phyloP scores from a whole-genome alignment of 2,797 vertebrate genomes.

The Heterohyrax brucei region DNA sequence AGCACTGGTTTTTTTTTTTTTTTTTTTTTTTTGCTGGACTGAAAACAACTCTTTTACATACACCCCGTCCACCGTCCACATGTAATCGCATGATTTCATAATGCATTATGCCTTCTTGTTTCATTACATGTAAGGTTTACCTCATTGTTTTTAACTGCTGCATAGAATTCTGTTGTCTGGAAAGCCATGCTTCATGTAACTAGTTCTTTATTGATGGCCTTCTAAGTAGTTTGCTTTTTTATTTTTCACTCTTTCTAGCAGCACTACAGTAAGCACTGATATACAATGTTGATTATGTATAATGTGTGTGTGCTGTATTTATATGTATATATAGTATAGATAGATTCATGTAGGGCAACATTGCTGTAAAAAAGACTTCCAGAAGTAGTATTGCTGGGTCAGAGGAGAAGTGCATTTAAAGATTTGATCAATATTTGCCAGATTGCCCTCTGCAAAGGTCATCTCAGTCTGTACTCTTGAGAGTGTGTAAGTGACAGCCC shows the following conservation, averaged over 20 bases:
- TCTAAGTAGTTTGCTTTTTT: not conserved
- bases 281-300: rapidly evolving
- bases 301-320: rapidly evolving
- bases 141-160: not conserved
- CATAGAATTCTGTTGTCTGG: rapidly evolving
- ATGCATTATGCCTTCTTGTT: rapidly evolving
- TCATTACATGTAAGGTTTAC: no score
- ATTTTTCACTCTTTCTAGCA: not conserved
- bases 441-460: not conserved
- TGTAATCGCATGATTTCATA: not conserved
- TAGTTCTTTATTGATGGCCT: rapidly evolving
- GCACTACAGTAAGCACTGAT: rapidly evolving
- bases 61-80: rapidly evolving
- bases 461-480: rapidly evolving
- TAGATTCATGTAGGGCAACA: rapidly evolving
- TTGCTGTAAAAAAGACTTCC: rapidly evolving
- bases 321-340: no score
- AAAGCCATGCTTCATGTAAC: rapidly evolving
- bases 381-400: not conserved
- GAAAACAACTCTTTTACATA: not conserved
- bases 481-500: rapidly evolving
- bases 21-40: no score
- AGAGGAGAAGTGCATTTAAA: rapidly evolving
- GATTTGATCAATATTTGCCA: rapidly evolving
- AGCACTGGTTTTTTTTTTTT: no score